These are phyloP conservation scores for Fregata magnificens DNA, from an alignment of 2,113 vertebrate genomes.

Conservation along the genomic window DNA sequence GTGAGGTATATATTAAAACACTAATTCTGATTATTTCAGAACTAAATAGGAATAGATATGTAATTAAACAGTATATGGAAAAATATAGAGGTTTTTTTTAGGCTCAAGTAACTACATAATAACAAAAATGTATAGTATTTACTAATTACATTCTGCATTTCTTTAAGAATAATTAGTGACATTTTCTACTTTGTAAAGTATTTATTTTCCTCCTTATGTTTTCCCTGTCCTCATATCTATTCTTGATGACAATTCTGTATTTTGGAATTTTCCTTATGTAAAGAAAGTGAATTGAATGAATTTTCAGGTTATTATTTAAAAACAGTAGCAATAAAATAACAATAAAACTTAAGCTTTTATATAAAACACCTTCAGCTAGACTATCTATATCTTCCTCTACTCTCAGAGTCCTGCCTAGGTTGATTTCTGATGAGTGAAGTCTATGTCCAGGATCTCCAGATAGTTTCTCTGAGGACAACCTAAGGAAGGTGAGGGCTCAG, in stretches of 20 bases:
- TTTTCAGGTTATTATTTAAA: neutral
- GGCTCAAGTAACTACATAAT: neutral
- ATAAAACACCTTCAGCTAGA: neutral
- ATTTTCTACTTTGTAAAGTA: neutral
- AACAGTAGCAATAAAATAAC: neutral
- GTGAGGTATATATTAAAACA: neutral
- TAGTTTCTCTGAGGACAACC: neutral
- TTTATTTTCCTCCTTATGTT: neutral
- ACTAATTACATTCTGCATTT: neutral
- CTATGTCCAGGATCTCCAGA: neutral
- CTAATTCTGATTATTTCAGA: neutral
- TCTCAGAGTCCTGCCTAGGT: neutral
- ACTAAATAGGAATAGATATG: neutral
- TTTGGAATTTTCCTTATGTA: neutral
- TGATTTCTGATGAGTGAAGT: neutral
- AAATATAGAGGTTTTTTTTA: neutral
- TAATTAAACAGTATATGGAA: neutral
- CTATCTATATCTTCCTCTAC: neutral
- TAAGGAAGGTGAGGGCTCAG: neutral
- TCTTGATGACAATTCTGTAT: neutral
- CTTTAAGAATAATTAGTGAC: neutral
- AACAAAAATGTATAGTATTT: neutral
- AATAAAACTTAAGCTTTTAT: neutral
- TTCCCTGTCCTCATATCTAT: neutral
- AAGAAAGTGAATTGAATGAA: neutral